A percentile compares a stretch with the other conserved stretches of the same genome.
These are phyloP conservation scores for Maniola hyperantus DNA, from an alignment of 2,888 invertebrate genomes.

Conservation along the genomic window DNA sequence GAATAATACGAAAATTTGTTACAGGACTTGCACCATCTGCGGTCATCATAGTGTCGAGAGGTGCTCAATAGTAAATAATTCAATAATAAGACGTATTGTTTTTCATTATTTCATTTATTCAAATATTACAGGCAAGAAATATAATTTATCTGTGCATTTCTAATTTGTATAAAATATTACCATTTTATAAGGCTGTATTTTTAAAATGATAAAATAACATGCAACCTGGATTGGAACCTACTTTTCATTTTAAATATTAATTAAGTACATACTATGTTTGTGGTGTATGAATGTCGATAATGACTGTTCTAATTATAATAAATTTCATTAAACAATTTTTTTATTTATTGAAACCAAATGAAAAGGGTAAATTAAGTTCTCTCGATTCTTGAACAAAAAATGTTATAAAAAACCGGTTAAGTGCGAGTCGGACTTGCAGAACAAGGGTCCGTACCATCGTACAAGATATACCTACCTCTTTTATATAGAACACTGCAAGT, in stretches of 20 bases:
- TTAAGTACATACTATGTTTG: background rate
- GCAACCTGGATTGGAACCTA: background rate
- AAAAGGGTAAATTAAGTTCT: no score
- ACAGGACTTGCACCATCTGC: constrained; percentile 92
- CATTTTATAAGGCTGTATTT: background rate
- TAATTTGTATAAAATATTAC: background rate
- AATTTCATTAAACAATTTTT: background rate
- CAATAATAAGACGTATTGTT: constrained; percentile 1
- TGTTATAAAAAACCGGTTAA: no score
- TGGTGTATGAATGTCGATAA: constrained; percentile 9
- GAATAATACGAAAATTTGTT: no score
- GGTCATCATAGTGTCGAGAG: constrained; percentile 89
- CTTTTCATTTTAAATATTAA: background rate
- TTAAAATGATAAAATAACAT: background rate
- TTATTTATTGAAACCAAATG: background rate
- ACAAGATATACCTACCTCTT: no score
- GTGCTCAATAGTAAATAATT: constrained; percentile 50
- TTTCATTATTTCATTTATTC: background rate
- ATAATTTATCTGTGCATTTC: background rate
- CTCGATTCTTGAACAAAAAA: no score
- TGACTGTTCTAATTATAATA: background rate
- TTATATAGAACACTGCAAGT: no score
- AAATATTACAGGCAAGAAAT: background rate
- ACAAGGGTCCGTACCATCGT: no score
- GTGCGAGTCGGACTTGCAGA: no score